Percentiles rank a stretch among this genome's conserved stretches.
Conservation (phyloP, 2,113 vertebrate genomes). For the Corythaeola cristata region DNA sequence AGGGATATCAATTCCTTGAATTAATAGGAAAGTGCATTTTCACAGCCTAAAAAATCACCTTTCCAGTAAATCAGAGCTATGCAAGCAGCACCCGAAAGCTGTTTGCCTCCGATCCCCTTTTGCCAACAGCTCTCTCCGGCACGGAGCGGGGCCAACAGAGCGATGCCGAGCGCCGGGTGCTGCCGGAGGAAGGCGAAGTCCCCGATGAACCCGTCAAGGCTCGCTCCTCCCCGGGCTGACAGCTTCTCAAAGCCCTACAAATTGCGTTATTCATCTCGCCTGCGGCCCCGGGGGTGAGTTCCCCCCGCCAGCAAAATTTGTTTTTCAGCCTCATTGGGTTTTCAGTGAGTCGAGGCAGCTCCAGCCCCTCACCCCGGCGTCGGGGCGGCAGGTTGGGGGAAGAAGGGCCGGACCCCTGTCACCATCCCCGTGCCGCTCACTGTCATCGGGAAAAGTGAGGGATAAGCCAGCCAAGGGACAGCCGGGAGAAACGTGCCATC, state of each 20-base stretch:
- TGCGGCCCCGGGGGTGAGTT: not conserved
- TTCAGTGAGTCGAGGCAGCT: not conserved
- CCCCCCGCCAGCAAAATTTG: not conserved
- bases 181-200: not conserved
- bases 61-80: not conserved
- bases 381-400: not conserved
- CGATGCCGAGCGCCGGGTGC: not conserved
- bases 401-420: not conserved
- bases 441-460: not conserved
- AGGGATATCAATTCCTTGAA: not conserved
- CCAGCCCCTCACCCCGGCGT: not conserved
- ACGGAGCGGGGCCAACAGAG: not conserved
- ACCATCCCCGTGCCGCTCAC: not conserved
- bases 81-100: not conserved
- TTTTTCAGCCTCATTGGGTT: conserved; percentile 42
- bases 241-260: conserved; percentile 37
- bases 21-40: fast-evolving
- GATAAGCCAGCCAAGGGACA: not conserved
- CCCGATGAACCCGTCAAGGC: not conserved
- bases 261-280: not conserved
- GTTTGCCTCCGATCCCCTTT: not conserved
- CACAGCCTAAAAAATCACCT: not conserved
- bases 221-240: not conserved
- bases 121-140: not conserved
- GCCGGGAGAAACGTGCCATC: not conserved